phyloP scores from a whole-genome alignment of 2,888 invertebrate genomes.

The Frankliniella intonsa region DNA sequence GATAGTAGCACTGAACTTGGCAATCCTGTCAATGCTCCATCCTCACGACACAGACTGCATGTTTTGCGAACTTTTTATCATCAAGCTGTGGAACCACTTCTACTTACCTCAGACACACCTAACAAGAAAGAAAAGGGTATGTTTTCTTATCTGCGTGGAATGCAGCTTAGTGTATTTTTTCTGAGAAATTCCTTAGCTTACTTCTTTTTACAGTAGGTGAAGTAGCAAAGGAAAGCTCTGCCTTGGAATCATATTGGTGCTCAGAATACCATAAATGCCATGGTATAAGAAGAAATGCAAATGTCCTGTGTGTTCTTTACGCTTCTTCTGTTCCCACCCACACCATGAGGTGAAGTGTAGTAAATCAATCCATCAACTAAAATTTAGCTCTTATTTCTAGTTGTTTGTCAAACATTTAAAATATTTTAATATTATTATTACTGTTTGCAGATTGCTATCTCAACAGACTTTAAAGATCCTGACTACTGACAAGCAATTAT shows the following conservation, averaged over 20 bases:
- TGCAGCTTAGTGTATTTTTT: too few relatives aligned
- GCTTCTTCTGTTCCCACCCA: slow-evolving; percentile 67
- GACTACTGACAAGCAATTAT: slow-evolving; percentile 61
- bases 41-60: slow-evolving; percentile 56
- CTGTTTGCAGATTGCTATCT: slow-evolving; percentile 55
- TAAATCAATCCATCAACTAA: not conserved
- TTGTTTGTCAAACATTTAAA: slow-evolving; percentile 13
- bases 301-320: slow-evolving; percentile 70
- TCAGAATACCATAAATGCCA: slow-evolving; percentile 85
- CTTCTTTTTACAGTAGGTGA: slow-evolving; percentile 33
- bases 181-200: not conserved
- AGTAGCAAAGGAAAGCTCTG: slow-evolving; percentile 38
- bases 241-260: slow-evolving; percentile 71
- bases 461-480: slow-evolving; percentile 60
- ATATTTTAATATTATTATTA: slow-evolving; percentile 32
- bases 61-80: slow-evolving; percentile 71
- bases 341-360: slow-evolving; percentile 61
- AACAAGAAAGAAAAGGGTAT: not conserved
- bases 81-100: slow-evolving; percentile 55
- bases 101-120: slow-evolving; percentile 44
- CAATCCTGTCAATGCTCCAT: not conserved
- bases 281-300: slow-evolving; percentile 60
- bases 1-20: slow-evolving; percentile 41
- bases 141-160: not conserved
- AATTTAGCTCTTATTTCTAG: slow-evolving; percentile 4